phyloP scores from a whole-genome alignment of 2,113 vertebrate genomes.

The Syrmaticus mikado region DNA sequence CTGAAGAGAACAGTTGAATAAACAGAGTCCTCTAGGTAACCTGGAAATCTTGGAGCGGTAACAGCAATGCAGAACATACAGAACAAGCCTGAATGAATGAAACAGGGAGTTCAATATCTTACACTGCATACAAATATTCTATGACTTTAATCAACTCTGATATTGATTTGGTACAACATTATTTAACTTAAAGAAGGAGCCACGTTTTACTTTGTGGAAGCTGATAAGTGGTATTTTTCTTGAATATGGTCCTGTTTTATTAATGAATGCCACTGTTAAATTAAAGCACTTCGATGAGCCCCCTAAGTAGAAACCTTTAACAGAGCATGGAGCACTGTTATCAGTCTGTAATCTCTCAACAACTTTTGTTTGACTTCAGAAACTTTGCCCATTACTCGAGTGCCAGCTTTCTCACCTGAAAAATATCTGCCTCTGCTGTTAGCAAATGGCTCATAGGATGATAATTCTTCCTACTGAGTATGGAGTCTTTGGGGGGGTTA shows the following conservation, averaged over 20 bases:
- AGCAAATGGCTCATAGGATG: neutral
- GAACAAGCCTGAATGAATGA: neutral
- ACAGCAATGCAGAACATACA: neutral
- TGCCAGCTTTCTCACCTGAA: neutral
- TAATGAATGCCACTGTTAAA: neutral
- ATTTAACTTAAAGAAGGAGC: neutral
- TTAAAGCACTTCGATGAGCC: neutral
- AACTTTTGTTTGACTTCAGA: slow-evolving; percentile 2
- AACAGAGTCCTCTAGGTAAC: neutral
- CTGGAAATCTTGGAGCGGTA: neutral
- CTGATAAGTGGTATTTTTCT: neutral
- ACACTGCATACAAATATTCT: neutral
- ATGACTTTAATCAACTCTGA: neutral
- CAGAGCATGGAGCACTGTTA: neutral
- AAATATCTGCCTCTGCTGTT: neutral
- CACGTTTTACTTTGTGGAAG: neutral
- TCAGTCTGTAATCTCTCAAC: neutral
- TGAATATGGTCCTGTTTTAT: neutral
- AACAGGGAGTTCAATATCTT: neutral
- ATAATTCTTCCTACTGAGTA: neutral
- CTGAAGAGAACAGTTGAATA: neutral
- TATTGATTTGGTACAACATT: neutral
- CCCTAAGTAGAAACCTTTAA: neutral
- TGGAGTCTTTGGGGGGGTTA: slow-evolving; percentile 22
- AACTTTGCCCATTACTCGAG: neutral